Evolutionary conservation across 2,113 vertebrate species (phyloP).

Genomic region (Malurus cyaneus): DNA sequence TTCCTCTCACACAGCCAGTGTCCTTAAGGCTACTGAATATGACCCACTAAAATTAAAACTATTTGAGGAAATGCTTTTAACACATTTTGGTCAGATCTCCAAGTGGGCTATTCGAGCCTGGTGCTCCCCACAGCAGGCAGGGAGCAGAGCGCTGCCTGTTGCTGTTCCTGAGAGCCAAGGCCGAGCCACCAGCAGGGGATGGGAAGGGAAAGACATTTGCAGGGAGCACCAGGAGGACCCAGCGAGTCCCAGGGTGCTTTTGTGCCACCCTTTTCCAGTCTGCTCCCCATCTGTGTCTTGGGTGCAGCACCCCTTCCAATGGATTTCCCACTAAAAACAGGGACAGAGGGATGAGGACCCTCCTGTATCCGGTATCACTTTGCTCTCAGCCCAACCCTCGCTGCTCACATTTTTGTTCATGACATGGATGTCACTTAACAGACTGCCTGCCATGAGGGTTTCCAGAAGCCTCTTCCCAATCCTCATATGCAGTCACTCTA

Average conservation of each 20-base stretch:
- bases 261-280: not conserved
- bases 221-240: not conserved
- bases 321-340: not conserved
- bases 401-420: not conserved
- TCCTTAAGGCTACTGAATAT: not conserved
- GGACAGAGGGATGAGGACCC: not conserved
- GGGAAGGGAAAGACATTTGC: not conserved
- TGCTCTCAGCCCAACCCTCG: not conserved
- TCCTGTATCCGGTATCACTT: fast-evolving
- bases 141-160: not conserved
- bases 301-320: not conserved
- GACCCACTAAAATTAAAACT: not conserved
- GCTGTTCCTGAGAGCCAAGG: not conserved
- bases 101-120: not conserved
- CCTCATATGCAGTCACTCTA: fast-evolving
- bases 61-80: not conserved
- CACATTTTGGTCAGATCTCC: not conserved
- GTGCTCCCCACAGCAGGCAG: not conserved
- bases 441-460: not conserved
- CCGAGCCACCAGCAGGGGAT: not conserved
- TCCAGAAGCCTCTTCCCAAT: not conserved
- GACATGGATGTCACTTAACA: not conserved
- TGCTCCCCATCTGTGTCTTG: not conserved
- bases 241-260: not conserved
- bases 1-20: not conserved